A percentile compares a stretch with the other conserved stretches of the same genome.
Conservation (phyloP, 2,113 vertebrate genomes). For the Daphoenositta chrysoptera region DNA sequence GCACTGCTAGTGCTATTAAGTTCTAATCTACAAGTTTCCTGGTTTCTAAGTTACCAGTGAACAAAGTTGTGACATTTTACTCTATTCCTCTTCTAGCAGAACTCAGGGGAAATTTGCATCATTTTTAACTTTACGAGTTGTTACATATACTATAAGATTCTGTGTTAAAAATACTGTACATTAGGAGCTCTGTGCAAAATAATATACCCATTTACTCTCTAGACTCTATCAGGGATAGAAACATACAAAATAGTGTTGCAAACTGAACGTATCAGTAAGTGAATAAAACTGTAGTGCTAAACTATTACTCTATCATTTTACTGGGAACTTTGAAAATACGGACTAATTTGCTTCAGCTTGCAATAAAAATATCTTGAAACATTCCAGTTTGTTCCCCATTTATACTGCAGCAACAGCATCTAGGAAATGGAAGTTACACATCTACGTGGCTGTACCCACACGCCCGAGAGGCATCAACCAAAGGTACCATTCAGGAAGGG, state of each 20-base stretch:
- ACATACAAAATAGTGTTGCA: constrained; percentile 67
- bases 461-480: neutral
- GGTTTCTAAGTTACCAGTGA: neutral
- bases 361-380: constrained; percentile 60
- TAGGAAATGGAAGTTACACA: neutral
- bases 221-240: constrained; percentile 55
- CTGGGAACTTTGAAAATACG: constrained; percentile 57
- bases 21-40: neutral
- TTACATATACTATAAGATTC: constrained; percentile 46
- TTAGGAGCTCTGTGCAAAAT: constrained; percentile 67
- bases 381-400: constrained; percentile 73
- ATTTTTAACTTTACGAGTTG: neutral
- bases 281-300: constrained; percentile 69
- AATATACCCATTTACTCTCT: constrained; percentile 54
- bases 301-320: constrained; percentile 50
- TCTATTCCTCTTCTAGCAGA: constrained; percentile 13
- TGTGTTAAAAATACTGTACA: constrained; percentile 68
- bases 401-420: constrained; percentile 43
- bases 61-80: neutral
- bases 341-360: constrained; percentile 40
- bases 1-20: neutral
- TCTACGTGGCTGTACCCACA: neutral
- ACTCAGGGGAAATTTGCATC: constrained; percentile 21
- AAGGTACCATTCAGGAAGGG: constrained; percentile 6
- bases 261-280: constrained; percentile 56